Base-by-base conservation (phyloP, 2,888 invertebrate species). In the Gisinianus flammeolus region DNA sequence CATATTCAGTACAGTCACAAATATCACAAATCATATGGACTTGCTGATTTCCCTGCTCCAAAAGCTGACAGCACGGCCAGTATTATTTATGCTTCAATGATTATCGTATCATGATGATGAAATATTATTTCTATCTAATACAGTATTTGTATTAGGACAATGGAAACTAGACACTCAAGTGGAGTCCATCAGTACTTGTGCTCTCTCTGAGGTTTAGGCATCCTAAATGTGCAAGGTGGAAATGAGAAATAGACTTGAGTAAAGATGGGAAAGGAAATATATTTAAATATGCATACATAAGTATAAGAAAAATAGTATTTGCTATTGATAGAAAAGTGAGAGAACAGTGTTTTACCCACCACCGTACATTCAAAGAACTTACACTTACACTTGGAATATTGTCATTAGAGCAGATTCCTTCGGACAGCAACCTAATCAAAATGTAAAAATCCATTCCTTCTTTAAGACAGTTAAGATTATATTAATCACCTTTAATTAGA, bases 361-460 rank as follows among this genome's bases (percentile, higher is more conserved):
- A 68, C 44, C 33, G 33, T 31, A 22, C 68, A 30, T n/a, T n/a
- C 8, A 52, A 52, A 52, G 44, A 75, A 75, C 75, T 66, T 66
- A 75, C 54, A 96, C 97, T 96, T 89, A 97, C 97, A 88, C 96
- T 96, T 85, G 97, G 97, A 86, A 97, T 97, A 88, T 97, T 97
- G 89, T 98, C 98, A 89, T 95, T 95, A 89, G 94, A 96, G 91
- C 98, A 98, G 85, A 96, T 94, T 85, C 94, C 95, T 87, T 98
- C 98, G 79, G 94, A 93, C 76, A 98, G 91, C 85, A 98, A 91
- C 86, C 97, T 92, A n/a, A n/a, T n/a, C n/a, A n/a, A n/a, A n/a
- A n/a, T n/a, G n/a, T n/a, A n/a, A n/a, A n/a, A n/a, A n/a, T n/a
- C n/a, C n/a, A n/a, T n/a, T n/a, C n/a, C n/a, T n/a, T n/a, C n/a